Percentiles rank a stretch among this genome's conserved stretches.
Evolutionary conservation across 1,140 invertebrate genomes (phyloP).

Genomic region (Drosophila asahinai): DNA sequence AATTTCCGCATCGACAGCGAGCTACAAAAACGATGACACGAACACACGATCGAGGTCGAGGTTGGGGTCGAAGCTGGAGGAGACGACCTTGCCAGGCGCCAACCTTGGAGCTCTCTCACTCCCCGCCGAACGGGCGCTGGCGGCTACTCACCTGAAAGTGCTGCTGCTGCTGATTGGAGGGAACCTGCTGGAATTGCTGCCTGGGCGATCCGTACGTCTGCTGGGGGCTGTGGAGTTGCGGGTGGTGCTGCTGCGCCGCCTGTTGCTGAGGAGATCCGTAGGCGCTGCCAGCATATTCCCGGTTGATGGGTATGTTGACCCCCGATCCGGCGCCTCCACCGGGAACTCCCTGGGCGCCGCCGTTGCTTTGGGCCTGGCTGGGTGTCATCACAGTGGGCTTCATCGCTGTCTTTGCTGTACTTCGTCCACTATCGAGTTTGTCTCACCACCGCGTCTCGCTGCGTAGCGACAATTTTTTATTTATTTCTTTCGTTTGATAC

Average conservation of each 20-base stretch:
- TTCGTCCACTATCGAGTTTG: conserved; percentile 30
- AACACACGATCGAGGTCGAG: conserved; percentile 31
- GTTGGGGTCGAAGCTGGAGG: conserved; percentile 13
- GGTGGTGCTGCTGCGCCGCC: conserved; percentile 42
- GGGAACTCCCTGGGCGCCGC: conserved; percentile 27
- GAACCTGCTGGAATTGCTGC: conserved; percentile 59
- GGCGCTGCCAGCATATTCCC: conserved; percentile 58
- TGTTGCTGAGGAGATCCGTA: conserved; percentile 49
- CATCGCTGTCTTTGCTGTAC: conserved; percentile 52
- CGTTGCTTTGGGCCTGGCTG: conserved; percentile 48
- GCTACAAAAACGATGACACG: conserved; percentile 38
- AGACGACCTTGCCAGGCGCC: conserved; percentile 55
- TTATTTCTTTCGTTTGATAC: conserved; percentile 34
- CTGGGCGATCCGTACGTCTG: conserved; percentile 65
- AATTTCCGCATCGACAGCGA: conserved; percentile 36
- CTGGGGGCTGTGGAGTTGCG: conserved; percentile 49
- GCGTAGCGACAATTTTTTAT: conserved; percentile 61
- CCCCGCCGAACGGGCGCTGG: not conserved
- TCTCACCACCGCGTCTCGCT: conserved; percentile 31
- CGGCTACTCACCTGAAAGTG: conserved; percentile 79
- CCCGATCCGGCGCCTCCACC: conserved; percentile 38
- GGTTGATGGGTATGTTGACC: conserved; percentile 76
- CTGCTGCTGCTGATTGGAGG: conserved; percentile 66
- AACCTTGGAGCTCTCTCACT: conserved; percentile 43
- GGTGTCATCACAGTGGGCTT: conserved; percentile 82